Evolutionary conservation across 2,888 invertebrate species (phyloP).

Genomic region (Catocala sponsa): DNA sequence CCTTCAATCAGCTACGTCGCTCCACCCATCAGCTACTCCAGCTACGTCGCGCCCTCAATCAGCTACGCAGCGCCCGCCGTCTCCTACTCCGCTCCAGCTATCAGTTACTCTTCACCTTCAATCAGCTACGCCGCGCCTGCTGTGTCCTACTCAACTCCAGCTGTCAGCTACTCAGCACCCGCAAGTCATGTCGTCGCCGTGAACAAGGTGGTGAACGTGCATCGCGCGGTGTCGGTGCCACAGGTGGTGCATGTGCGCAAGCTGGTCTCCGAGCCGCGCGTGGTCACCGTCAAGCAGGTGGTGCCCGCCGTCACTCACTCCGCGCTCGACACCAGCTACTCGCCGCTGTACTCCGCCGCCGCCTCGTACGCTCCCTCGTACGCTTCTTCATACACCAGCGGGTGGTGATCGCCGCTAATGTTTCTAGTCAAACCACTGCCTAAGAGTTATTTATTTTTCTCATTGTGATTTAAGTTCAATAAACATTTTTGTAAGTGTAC

Average conservation of each 20-base stretch:
- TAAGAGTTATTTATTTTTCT: not conserved
- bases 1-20: slow-evolving; percentile 15
- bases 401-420: slow-evolving; percentile 5
- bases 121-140: not conserved
- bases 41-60: slow-evolving; percentile 6
- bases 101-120: slow-evolving; percentile 2
- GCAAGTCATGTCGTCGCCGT: not conserved
- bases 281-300: slow-evolving; percentile 1
- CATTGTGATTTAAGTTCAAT: not conserved
- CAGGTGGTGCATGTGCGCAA: slow-evolving; percentile 9
- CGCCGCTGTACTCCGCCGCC: not conserved
- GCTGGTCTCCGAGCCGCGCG: slow-evolving; percentile 1
- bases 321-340: not conserved
- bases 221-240: slow-evolving; percentile 1
- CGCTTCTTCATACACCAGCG: not conserved
- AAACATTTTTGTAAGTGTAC: not conserved
- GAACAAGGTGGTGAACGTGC: slow-evolving; percentile 10
- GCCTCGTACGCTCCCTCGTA: not conserved
- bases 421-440: not conserved
- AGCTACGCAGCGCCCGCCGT: slow-evolving; percentile 11
- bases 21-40: slow-evolving; percentile 18
- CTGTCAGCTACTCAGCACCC: slow-evolving; percentile 5
- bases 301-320: not conserved
- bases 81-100: slow-evolving; percentile 2
- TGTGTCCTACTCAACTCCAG: not conserved